Percentiles rank a stretch among this genome's conserved stretches.
Conservation (phyloP, 1,140 invertebrate species). For the Drosophila sp. region DNA sequence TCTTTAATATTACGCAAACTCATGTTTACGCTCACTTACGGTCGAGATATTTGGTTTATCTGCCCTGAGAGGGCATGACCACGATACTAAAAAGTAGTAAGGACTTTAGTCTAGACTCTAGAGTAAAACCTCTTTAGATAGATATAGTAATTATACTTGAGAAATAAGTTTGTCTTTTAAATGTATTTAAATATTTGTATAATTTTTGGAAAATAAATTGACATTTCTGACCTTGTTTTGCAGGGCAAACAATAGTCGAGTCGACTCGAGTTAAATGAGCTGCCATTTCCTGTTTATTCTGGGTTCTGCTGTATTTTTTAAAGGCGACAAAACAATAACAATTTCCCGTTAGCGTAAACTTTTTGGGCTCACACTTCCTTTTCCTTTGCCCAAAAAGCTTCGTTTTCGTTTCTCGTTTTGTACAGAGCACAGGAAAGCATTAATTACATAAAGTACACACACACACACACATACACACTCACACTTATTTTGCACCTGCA, state of each 20-base stretch:
- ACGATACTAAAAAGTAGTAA: no score
- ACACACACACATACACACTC: constrained; percentile 18
- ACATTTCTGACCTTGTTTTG: neutral
- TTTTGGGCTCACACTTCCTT: constrained; percentile 57
- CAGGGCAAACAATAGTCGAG: neutral
- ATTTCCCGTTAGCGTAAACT: constrained; percentile 65
- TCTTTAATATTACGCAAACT: constrained; percentile 46
- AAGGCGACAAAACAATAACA: constrained; percentile 73
- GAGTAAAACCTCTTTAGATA: no score
- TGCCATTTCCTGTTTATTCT: neutral
- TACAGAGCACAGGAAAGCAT: constrained; percentile 54
- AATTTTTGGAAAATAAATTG: no score
- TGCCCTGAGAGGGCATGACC: neutral
- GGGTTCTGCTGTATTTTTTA: constrained; percentile 35
- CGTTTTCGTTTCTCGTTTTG: constrained; percentile 7
- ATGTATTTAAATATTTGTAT: no score
- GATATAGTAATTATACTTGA: no score
- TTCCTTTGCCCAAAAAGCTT: constrained; percentile 12
- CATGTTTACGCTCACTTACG: constrained; percentile 39
- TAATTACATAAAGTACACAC: constrained; percentile 66
- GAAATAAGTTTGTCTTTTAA: no score
- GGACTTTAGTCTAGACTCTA: no score
- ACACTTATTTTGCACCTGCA: constrained; percentile 30
- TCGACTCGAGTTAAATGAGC: no score
- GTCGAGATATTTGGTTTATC: constrained; percentile 8